Evolutionary conservation across 2,113 vertebrate species (phyloP).

Genomic region (Sula dactylatra): DNA sequence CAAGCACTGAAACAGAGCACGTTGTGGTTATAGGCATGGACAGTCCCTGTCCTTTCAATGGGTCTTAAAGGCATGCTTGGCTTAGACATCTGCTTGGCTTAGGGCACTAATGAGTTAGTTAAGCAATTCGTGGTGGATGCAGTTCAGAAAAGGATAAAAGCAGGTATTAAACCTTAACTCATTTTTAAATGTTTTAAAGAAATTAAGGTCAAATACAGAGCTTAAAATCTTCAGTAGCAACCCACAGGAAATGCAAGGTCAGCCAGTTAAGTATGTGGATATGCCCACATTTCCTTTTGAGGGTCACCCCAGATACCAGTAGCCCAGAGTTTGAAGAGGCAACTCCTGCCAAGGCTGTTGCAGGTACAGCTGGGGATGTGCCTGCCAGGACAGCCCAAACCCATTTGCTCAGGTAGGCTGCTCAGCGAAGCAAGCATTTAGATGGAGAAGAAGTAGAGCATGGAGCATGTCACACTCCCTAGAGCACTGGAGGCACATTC

Average conservation of each 20-base stretch:
- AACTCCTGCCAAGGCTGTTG: not conserved
- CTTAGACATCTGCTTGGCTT: not conserved
- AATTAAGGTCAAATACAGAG: not conserved
- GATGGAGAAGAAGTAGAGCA: not conserved
- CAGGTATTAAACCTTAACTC: not conserved
- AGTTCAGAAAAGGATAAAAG: not conserved
- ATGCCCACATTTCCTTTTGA: not conserved
- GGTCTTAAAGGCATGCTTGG: not conserved
- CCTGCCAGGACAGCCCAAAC: not conserved
- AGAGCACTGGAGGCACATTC: not conserved
- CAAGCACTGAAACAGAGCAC: not conserved
- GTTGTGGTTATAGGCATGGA: not conserved
- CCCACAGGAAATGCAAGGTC: fast-evolving
- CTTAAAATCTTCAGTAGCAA: not conserved
- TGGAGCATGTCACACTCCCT: not conserved
- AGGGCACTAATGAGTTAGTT: not conserved
- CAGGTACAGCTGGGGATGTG: not conserved
- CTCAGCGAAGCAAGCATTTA: not conserved
- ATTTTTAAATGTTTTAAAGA: not conserved
- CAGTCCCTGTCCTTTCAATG: not conserved
- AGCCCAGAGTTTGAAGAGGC: not conserved
- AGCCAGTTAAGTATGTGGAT: not conserved
- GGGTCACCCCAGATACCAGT: not conserved
- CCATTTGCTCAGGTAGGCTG: not conserved
- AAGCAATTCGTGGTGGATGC: not conserved